phyloP scores from a whole-genome alignment of 2,888 invertebrate species.

The Seira musarum region DNA sequence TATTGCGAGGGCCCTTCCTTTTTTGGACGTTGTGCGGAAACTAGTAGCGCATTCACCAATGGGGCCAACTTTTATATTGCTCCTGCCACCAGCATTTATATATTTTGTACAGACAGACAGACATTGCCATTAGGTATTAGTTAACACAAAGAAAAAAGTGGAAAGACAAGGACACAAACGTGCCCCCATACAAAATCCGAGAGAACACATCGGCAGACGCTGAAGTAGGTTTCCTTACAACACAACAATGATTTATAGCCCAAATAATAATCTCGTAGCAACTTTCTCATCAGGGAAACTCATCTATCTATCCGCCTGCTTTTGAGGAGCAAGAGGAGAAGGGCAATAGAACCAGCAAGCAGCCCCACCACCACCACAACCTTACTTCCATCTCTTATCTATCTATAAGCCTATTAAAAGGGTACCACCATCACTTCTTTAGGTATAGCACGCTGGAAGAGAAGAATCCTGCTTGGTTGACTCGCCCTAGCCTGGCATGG shows the following conservation, averaged over 20 bases:
- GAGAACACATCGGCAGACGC: conserved; percentile 24
- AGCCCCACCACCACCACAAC: conserved; percentile 17
- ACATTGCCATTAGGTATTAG: conserved; percentile 49
- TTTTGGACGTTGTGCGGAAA: too few relatives aligned
- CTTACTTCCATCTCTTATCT: too few relatives aligned
- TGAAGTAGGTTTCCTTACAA: conserved; percentile 30
- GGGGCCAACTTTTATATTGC: too few relatives aligned
- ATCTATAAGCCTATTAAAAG: too few relatives aligned
- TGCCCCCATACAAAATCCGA: conserved; percentile 20
- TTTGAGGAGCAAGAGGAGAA: too few relatives aligned
- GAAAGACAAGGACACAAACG: conserved; percentile 37
- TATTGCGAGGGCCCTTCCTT: too few relatives aligned
- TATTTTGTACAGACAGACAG: conserved; percentile 20
- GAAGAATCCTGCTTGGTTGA: too few relatives aligned
- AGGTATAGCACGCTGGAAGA: not conserved
- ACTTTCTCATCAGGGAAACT: conserved; percentile 62
- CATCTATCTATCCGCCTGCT: conserved; percentile 53
- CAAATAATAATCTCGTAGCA: conserved; percentile 63
- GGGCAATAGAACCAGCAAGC: too few relatives aligned
- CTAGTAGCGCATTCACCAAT: too few relatives aligned
- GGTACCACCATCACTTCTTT: too few relatives aligned
- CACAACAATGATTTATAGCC: conserved; percentile 63
- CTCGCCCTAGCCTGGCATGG: too few relatives aligned
- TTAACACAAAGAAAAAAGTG: conserved; percentile 27
- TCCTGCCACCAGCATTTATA: conserved; percentile 4